Percentiles rank a stretch among this genome's conserved stretches.
These are phyloP conservation scores for Pristiophorus japonicus DNA, from an alignment of 2,113 vertebrate genomes.

Conservation along the genomic window DNA sequence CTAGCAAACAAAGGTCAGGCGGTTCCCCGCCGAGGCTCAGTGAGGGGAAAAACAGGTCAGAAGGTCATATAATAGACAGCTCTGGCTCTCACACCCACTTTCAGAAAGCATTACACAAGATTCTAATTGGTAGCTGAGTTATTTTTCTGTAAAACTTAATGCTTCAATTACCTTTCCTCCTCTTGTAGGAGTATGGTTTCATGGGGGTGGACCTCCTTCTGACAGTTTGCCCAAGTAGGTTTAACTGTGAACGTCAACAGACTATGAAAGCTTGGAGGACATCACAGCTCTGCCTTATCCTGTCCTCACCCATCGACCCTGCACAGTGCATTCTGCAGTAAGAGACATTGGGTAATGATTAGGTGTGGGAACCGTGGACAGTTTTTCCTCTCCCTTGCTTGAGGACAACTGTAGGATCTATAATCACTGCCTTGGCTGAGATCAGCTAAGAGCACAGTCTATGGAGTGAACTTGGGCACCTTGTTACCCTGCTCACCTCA, in stretches of 20 bases:
- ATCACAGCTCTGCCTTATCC: not conserved
- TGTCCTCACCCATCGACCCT: not conserved
- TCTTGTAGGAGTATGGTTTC: not conserved
- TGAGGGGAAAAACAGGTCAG: not conserved
- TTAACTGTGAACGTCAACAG: not conserved
- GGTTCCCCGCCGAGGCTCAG: too few species aligned
- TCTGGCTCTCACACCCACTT: too few species aligned
- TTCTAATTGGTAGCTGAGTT: not conserved
- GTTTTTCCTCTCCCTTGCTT: not conserved
- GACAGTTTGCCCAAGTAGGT: not conserved
- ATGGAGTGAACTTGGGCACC: not conserved
- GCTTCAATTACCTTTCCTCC: not conserved
- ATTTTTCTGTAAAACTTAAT: not conserved
- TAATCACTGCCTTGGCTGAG: not conserved
- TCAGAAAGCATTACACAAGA: too few species aligned
- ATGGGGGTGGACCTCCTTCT: not conserved
- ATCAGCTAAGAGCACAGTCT: not conserved
- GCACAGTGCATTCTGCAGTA: too few species aligned
- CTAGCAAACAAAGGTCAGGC: not conserved
- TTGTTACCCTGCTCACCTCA: not conserved
- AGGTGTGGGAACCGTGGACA: not conserved
- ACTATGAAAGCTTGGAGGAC: not conserved
- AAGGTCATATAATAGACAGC: not conserved
- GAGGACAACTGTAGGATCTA: not conserved
- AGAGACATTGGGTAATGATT: not conserved